These are phyloP conservation scores for Acrobasis suavella DNA, from an alignment of 2,888 invertebrate species.

Conservation along the genomic window DNA sequence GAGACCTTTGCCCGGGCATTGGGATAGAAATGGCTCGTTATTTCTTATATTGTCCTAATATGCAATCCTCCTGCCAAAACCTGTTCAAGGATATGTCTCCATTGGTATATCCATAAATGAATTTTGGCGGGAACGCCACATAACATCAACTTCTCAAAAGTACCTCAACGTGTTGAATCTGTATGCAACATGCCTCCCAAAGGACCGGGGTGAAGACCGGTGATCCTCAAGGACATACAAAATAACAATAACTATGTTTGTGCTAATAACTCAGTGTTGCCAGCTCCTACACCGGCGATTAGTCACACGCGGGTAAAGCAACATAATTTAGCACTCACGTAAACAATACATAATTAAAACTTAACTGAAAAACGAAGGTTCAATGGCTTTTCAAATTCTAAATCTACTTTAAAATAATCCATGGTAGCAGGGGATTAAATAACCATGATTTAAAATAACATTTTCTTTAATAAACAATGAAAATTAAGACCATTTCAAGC, in stretches of 20 bases:
- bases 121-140: too few relatives aligned
- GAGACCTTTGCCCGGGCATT: too few relatives aligned
- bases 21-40: too few relatives aligned
- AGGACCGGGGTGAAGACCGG: not conserved
- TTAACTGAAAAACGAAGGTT: constrained; percentile 39
- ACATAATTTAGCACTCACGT: constrained; percentile 69
- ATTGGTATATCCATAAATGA: too few relatives aligned
- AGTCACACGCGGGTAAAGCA: constrained; percentile 53
- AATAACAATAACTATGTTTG: not conserved
- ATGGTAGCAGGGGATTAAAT: constrained; percentile 15
- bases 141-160: too few relatives aligned
- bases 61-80: too few relatives aligned
- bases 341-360: constrained; percentile 36
- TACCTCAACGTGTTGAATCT: too few relatives aligned
- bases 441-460: constrained; percentile 17
- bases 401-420: constrained; percentile 28
- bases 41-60: too few relatives aligned
- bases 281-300: constrained; percentile 35
- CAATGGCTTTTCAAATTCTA: constrained; percentile 18
- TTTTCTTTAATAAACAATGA: constrained; percentile 12
- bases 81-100: too few relatives aligned
- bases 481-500: constrained; percentile 11
- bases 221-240: not conserved
- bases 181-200: too few relatives aligned
- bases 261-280: constrained; percentile 20